Percentiles rank a stretch among this genome's conserved stretches.
Evolutionary conservation across 2,113 vertebrate species (phyloP).

Genomic region (Notiomystis cincta): DNA sequence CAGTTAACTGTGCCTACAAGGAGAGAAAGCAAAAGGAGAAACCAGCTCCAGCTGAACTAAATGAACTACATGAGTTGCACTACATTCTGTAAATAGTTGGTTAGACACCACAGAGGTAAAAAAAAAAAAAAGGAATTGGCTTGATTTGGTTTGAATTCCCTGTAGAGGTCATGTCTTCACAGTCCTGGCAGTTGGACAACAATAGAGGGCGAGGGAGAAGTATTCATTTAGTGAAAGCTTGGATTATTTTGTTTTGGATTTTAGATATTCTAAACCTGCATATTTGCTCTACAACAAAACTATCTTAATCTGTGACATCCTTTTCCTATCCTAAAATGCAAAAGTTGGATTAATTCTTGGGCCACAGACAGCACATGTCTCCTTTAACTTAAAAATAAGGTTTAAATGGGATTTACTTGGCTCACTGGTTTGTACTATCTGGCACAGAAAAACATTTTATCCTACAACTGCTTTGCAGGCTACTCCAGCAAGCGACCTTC

Average conservation of each 20-base stretch:
- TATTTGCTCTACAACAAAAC: background rate
- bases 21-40: background rate
- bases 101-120: background rate
- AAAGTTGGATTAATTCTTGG: background rate
- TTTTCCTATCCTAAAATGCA: background rate
- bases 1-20: background rate
- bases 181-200: background rate
- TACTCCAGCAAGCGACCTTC: background rate
- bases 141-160: background rate
- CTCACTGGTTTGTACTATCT: background rate
- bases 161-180: background rate
- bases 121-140: background rate
- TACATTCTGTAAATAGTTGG: background rate
- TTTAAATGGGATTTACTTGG: background rate
- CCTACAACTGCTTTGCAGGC: background rate
- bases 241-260: background rate
- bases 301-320: background rate
- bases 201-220: background rate
- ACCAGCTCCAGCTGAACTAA: background rate
- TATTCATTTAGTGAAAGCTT: background rate
- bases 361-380: background rate
- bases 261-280: background rate
- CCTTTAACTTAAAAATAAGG: background rate
- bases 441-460: background rate
- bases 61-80: background rate